Percentiles rank a stretch among this genome's conserved stretches.
These are phyloP conservation scores for Siphlonurus alternatus DNA, from an alignment of 2,888 invertebrate genomes.

Conservation along the genomic window DNA sequence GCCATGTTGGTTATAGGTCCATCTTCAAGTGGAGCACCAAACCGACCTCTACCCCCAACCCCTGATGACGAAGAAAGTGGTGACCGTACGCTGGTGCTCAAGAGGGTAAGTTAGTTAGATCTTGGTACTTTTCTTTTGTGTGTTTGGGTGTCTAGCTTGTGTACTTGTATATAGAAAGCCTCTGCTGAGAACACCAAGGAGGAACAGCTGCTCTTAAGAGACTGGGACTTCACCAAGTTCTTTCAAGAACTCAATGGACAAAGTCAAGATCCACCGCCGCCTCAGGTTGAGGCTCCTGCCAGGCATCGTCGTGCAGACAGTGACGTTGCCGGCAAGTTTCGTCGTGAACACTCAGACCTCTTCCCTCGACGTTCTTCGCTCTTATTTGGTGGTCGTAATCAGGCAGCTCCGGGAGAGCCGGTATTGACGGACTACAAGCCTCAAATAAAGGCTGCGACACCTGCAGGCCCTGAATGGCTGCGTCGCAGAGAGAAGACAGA, in stretches of 20 bases:
- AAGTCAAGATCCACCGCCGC: slow-evolving; percentile 22
- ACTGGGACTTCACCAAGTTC: slow-evolving; percentile 77
- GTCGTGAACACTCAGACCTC: slow-evolving; percentile 59
- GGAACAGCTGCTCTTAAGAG: slow-evolving; percentile 63
- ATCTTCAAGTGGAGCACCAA: slow-evolving; percentile 47
- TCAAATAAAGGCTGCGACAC: slow-evolving; percentile 26
- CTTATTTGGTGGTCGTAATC: slow-evolving; percentile 12
- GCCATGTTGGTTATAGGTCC: background rate
- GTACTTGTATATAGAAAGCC: background rate
- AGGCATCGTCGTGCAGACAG: slow-evolving; percentile 20
- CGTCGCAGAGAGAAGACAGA: slow-evolving; percentile 79
- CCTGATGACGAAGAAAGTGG: slow-evolving; percentile 81
- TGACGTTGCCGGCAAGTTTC: slow-evolving; percentile 11
- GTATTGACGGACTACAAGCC: slow-evolving; percentile 45
- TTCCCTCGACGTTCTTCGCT: slow-evolving; percentile 64
- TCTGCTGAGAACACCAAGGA: slow-evolving; percentile 26
- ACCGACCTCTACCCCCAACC: slow-evolving; percentile 84
- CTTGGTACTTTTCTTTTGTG: slow-evolving; percentile 6
- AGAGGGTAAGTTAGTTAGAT: slow-evolving; percentile 52
- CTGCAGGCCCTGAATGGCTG: slow-evolving; percentile 32
- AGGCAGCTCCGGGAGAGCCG: slow-evolving; percentile 39
- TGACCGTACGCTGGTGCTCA: slow-evolving; percentile 81
- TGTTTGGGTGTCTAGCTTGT: background rate
- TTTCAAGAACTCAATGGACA: slow-evolving; percentile 39
- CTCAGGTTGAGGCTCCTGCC: slow-evolving; percentile 20